Base-by-base conservation (phyloP, 1,140 invertebrate genomes). In the Zophobas atratus region DNA sequence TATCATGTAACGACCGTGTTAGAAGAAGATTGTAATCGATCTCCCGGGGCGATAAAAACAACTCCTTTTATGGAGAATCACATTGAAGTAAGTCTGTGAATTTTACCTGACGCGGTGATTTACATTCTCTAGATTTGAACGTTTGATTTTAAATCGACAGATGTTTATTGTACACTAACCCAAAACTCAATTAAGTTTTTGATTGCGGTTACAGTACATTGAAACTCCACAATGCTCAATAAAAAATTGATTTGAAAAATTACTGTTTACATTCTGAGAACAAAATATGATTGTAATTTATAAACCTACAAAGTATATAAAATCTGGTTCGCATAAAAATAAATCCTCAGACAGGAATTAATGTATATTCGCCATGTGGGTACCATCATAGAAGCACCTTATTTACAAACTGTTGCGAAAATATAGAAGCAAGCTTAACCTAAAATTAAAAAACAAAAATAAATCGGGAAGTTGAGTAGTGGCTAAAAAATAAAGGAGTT, bases 61-160 rank as follows among this genome's bases (percentile, higher is more conserved):
- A 73, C 71, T 73, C 71, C 71, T 73, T 73, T 73, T 73, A 73
- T 55, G 71, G 51, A 39, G 51, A 43, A 73, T 33, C 60, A 43
- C n/a, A 43, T 60, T 35, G 6, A 51, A 51, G 49, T 51, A 20
- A 4, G 6, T 51, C 3, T 51, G 38, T 43, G 20, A 43, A 67
- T 67, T 60, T 67, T 67, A 67, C 60, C 60, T 67, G 43, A 67
- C 39, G 6, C 39, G 36, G 8, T 41, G 57, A 38, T 63, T 51
- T 63, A 63, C 57, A 60, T 60, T 67, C 60, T 43, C 39, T 2
- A 32, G 35, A 67, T 67, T 63, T 63, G 35, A 63, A 8, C 35
- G 57, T 39, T 33, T 56, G 43, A 63, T 33, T 63, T 63, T 38
- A 67, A 67, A 43, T 67, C 1, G 43, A 43, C 39, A 67, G 60